Evolutionary conservation across 2,113 vertebrate genomes (phyloP).

Genomic region (Lipotes vexillifer): DNA sequence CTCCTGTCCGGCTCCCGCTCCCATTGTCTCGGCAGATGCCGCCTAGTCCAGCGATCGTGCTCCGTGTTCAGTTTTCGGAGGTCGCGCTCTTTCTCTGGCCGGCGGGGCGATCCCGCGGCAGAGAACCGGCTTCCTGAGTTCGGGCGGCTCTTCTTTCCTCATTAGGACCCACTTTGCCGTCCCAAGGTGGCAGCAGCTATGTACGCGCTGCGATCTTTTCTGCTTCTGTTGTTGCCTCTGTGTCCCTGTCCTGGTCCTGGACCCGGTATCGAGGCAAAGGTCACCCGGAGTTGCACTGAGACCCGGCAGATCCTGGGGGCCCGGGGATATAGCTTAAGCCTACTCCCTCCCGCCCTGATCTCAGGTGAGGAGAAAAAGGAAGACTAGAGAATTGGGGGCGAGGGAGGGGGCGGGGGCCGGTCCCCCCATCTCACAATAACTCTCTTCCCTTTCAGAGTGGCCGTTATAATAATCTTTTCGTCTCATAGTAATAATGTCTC

Average conservation of each 20-base stretch:
- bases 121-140: not conserved
- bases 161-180: conserved; percentile 31
- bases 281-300: conserved; percentile 85
- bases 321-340: conserved; percentile 86
- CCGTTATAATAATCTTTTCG: conserved; percentile 26
- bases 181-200: conserved; percentile 38
- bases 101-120: not conserved
- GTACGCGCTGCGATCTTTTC: conserved; percentile 50
- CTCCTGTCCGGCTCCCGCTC: conserved; percentile 37
- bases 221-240: conserved; percentile 64
- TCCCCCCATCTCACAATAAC: conserved; percentile 40
- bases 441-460: conserved; percentile 44
- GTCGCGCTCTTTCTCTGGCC: conserved; percentile 30
- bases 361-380: conserved; percentile 82
- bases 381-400: conserved; percentile 23
- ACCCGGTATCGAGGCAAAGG: conserved; percentile 74
- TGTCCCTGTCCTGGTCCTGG: conserved; percentile 44
- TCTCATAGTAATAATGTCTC: not conserved
- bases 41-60: conserved; percentile 27
- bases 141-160: conserved; percentile 15
- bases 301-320: conserved; percentile 87
- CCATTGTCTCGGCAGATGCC: conserved; percentile 69
- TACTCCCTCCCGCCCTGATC: conserved; percentile 85
- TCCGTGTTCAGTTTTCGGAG: conserved; percentile 69
- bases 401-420: conserved; percentile 20